phyloP scores from a whole-genome alignment of 2,113 vertebrate genomes.

The Labeo catla region DNA sequence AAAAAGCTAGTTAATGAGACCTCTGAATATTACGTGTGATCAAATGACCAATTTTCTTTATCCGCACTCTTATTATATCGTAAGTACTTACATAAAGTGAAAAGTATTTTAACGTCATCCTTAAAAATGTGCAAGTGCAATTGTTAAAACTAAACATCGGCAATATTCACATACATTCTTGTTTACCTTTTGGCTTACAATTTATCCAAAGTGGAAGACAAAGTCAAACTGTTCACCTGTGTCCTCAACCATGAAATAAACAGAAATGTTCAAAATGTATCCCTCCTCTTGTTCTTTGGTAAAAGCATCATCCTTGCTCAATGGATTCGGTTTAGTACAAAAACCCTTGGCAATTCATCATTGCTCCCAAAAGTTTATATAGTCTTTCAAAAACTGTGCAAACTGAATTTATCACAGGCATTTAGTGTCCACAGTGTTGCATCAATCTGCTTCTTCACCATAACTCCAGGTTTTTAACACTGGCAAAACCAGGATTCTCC shows the following conservation, averaged over 20 bases:
- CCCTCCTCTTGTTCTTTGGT: not conserved
- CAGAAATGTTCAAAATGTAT: not conserved
- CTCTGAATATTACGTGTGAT: not conserved
- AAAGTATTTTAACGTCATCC: not conserved
- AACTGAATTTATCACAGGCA: conserved; percentile 21
- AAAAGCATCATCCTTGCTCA: conserved; percentile 63
- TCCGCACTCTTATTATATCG: not conserved
- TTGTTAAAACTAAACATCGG: conserved; percentile 6
- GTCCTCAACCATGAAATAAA: not conserved
- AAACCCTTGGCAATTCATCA: conserved; percentile 61
- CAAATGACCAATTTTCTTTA: not conserved
- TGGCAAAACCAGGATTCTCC: conserved; percentile 79
- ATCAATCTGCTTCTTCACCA: conserved; percentile 67
- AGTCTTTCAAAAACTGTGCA: conserved; percentile 11
- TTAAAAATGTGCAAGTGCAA: not conserved
- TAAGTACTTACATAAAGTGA: not conserved
- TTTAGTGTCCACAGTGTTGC: conserved; percentile 20
- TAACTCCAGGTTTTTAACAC: conserved; percentile 78
- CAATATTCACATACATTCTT: not conserved
- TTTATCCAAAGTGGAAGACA: conserved; percentile 10
- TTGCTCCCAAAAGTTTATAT: conserved; percentile 49
- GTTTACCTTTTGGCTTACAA: not conserved
- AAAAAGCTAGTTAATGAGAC: not conserved
- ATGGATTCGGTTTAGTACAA: not conserved
- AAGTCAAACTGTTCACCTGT: not conserved